phyloP scores from a whole-genome alignment of 2,888 invertebrate species.

The Polydesmus complanatus region DNA sequence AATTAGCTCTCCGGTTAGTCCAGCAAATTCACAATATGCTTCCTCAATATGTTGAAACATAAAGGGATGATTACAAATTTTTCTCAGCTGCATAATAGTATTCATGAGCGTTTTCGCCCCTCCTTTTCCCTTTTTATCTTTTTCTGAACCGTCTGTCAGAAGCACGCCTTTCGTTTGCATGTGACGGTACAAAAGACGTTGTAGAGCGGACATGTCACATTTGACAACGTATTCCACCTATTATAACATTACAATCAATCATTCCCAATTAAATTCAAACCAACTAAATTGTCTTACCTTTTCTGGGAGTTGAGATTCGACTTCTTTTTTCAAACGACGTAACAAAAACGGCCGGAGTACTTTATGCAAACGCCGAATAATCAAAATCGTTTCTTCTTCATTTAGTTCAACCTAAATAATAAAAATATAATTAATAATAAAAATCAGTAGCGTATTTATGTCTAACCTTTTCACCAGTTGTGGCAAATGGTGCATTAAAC shows the following conservation, averaged over 20 bases:
- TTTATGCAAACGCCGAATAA: slow-evolving; percentile 98
- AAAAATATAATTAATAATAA: slow-evolving; percentile 6
- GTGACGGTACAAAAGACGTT: slow-evolving; percentile 83
- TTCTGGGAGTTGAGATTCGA: slow-evolving; percentile 96
- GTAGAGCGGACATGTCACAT: slow-evolving; percentile 97
- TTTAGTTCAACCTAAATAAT: slow-evolving; percentile 76
- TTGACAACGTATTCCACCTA: slow-evolving; percentile 91
- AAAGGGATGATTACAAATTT: slow-evolving; percentile 99
- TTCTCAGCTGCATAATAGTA: slow-evolving; percentile 94
- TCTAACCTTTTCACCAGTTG: slow-evolving; percentile 84
- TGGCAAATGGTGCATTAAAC: slow-evolving; percentile 99
- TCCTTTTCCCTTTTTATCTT: slow-evolving; percentile 85
- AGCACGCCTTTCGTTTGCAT: slow-evolving; percentile 96
- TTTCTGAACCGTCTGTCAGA: slow-evolving; percentile 89
- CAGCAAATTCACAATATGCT: slow-evolving; percentile 84
- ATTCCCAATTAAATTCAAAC: not conserved
- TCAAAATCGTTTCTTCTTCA: slow-evolving; percentile 98
- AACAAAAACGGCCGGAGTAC: slow-evolving; percentile 93
- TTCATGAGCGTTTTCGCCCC: slow-evolving; percentile 97
- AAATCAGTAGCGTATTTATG: too few relatives aligned
- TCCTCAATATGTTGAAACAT: slow-evolving; percentile 99
- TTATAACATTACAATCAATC: not conserved
- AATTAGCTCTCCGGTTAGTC: slow-evolving; percentile 58
- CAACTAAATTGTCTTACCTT: slow-evolving; percentile 38
- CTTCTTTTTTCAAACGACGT: slow-evolving; percentile 95